Evolutionary conservation across 2,113 vertebrate genomes (phyloP).

Genomic region (Percopsis transmontana): DNA sequence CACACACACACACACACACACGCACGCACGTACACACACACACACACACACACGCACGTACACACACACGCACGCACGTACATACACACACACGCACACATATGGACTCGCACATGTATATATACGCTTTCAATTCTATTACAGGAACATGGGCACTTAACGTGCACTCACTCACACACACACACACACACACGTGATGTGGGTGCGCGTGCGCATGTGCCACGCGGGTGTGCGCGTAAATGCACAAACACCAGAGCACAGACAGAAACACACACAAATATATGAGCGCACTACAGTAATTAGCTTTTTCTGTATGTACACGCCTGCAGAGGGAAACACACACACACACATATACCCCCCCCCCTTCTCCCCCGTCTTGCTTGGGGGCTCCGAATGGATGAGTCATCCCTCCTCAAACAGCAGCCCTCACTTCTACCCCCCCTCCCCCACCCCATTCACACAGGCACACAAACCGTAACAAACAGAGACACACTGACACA

Average conservation of each 20-base stretch:
- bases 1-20: neutral
- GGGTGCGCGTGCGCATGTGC: neutral
- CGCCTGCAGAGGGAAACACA: conserved; percentile 16
- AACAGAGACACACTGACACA: neutral
- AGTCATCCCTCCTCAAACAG: conserved; percentile 84
- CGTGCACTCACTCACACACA: conserved; percentile 20
- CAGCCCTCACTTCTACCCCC: conserved; percentile 76
- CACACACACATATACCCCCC: neutral
- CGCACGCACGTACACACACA: neutral
- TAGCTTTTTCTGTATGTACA: too few species aligned
- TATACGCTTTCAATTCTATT: conserved; percentile 2
- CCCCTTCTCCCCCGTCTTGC: conserved; percentile 65
- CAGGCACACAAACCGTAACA: conserved; percentile 10
- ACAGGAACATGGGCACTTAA: too few species aligned
- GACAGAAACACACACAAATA: neutral
- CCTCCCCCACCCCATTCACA: conserved; percentile 62
- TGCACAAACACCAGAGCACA: neutral
- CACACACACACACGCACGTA: neutral
- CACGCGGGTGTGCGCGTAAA: conserved; percentile 23
- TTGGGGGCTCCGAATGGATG: conserved; percentile 72
- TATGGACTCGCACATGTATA: conserved; percentile 11
- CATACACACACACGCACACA: conserved; percentile 3
- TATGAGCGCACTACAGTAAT: neutral
- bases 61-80: too few species aligned
- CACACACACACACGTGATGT: neutral